Evolutionary conservation across 2,888 invertebrate species (phyloP).

Genomic region (Scrobipalpa costella): DNA sequence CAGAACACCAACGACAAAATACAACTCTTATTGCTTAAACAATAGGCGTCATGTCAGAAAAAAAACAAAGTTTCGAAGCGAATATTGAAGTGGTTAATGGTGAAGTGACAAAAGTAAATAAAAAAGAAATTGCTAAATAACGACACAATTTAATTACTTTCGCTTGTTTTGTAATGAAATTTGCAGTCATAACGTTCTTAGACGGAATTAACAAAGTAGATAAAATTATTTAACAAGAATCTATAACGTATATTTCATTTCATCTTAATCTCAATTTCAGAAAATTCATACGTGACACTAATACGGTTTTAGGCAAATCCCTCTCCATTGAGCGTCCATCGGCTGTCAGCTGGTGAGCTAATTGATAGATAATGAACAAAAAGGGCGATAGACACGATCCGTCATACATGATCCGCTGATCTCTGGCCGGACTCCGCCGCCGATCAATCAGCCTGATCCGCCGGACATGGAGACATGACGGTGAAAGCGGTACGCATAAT

Average conservation of each 20-base stretch:
- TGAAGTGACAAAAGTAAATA: conserved; percentile 8
- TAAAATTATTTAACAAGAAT: not conserved
- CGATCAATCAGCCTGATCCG: conserved; percentile 73
- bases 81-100: not conserved
- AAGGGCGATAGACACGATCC: conserved; percentile 36
- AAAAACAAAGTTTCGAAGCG: not conserved
- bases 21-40: not conserved
- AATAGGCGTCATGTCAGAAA: not conserved
- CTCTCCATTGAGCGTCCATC: conserved; percentile 9
- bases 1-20: not conserved
- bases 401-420: conserved; percentile 61
- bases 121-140: conserved; percentile 1
- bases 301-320: not conserved
- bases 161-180: not conserved
- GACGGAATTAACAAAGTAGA: not conserved
- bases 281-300: not conserved
- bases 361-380: conserved; percentile 25
- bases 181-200: not conserved
- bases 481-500: conserved; percentile 10
- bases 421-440: conserved; percentile 54
- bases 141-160: conserved; percentile 5
- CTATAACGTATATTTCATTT: not conserved
- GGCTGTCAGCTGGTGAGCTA: conserved; percentile 1
- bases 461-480: conserved; percentile 30
- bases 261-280: not conserved